These are phyloP conservation scores for Octodon degus DNA, from an alignment of 2,113 vertebrate species.

Conservation along the genomic window DNA sequence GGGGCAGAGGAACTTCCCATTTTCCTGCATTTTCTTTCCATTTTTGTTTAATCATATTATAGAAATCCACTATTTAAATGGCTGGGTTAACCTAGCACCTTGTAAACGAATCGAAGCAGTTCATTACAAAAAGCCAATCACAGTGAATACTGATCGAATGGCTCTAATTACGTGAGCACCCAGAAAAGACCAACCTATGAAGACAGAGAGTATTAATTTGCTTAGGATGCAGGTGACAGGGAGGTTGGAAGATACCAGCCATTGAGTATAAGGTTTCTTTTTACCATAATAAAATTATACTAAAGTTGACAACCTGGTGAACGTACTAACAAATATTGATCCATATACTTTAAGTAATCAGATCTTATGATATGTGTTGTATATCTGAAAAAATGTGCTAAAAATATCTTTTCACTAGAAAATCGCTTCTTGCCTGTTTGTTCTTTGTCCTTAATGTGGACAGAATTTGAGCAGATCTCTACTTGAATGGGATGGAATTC, in stretches of 20 bases:
- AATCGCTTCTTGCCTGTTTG: background rate
- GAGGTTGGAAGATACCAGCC: background rate
- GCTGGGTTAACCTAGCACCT: background rate
- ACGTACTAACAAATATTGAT: background rate
- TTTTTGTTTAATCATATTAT: too few species aligned
- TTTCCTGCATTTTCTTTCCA: too few species aligned
- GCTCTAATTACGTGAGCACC: background rate
- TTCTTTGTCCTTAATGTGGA: background rate
- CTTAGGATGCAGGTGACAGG: background rate
- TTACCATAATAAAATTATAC: background rate
- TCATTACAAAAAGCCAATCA: background rate
- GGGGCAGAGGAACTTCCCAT: too few species aligned
- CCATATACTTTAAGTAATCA: background rate
- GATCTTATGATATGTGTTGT: background rate
- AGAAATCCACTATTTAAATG: background rate
- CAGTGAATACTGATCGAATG: background rate
- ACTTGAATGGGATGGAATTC: background rate
- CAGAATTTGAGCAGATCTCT: background rate
- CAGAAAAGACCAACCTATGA: background rate
- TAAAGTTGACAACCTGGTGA: background rate
- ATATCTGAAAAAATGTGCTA: background rate
- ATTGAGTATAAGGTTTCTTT: background rate
- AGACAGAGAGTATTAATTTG: background rate
- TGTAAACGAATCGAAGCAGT: background rate
- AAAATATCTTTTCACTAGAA: background rate